Evolutionary conservation across 1,140 invertebrate species (phyloP).

Genomic region (Neodiprion pinetum): DNA sequence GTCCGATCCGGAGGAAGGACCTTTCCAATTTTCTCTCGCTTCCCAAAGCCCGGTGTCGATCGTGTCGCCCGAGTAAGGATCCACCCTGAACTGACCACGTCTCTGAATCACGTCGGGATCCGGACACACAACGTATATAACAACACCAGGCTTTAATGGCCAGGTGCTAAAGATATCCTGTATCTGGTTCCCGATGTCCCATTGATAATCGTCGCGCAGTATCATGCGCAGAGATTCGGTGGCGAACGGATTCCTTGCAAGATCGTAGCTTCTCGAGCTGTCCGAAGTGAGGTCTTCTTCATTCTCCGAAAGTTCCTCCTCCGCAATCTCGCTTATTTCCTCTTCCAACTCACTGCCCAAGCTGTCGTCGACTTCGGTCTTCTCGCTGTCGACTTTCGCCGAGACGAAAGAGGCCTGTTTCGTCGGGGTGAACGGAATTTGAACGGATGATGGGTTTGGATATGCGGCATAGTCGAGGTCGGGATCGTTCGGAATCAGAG

Average conservation of each 20-base stretch:
- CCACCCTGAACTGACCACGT: constrained; percentile 54
- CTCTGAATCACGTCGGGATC: constrained; percentile 61
- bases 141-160: constrained; percentile 57
- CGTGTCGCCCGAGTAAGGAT: constrained; percentile 47
- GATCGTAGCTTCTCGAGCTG: neutral
- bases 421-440: neutral
- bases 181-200: constrained; percentile 28
- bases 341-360: neutral
- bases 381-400: neutral
- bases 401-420: neutral
- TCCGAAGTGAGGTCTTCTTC: neutral
- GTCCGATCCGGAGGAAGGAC: neutral
- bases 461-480: constrained; percentile 36
- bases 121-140: constrained; percentile 63
- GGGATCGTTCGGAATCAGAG: constrained; percentile 59
- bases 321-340: neutral
- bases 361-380: neutral
- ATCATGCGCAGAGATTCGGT: neutral
- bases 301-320: neutral
- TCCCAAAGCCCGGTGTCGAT: constrained; percentile 33
- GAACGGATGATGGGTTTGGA: neutral
- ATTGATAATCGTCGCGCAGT: constrained; percentile 9
- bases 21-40: neutral
- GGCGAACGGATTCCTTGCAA: neutral
- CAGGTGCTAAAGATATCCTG: constrained; percentile 42